A percentile compares a stretch with the other conserved stretches of the same genome.
phyloP scores from a whole-genome alignment of 2,888 invertebrate genomes.

The Dolomedes plantarius region DNA sequence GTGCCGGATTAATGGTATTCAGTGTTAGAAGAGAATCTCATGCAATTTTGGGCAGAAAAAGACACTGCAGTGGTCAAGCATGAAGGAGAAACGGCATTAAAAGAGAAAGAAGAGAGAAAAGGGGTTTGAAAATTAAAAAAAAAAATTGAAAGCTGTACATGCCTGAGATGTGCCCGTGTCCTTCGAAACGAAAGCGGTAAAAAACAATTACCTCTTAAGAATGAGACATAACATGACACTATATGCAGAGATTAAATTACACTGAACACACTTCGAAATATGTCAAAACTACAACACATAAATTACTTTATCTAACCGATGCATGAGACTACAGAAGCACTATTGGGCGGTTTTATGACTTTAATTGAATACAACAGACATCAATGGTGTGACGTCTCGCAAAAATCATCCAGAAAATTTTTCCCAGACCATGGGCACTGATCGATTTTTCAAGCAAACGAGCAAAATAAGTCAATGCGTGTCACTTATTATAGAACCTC shows the following conservation, averaged over 20 bases:
- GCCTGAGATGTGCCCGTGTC: slow-evolving; percentile 67
- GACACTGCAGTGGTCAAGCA: neutral
- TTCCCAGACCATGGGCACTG: too few relatives aligned
- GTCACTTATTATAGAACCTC: too few relatives aligned
- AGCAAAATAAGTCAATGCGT: too few relatives aligned
- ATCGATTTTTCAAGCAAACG: too few relatives aligned
- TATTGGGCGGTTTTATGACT: too few relatives aligned
- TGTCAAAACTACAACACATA: neutral
- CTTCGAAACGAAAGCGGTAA: slow-evolving; percentile 66
- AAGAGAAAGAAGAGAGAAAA: slow-evolving; percentile 19
- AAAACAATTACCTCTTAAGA: slow-evolving; percentile 38
- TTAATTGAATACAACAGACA: too few relatives aligned
- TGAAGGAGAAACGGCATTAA: neutral
- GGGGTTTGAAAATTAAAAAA: slow-evolving; percentile 71
- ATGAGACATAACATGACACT: slow-evolving; percentile 13
- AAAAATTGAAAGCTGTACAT: slow-evolving; percentile 66
- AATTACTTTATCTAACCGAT: neutral
- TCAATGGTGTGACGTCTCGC: too few relatives aligned
- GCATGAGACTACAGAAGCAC: neutral
- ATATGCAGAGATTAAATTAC: neutral
- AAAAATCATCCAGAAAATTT: too few relatives aligned
- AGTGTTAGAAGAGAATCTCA: slow-evolving; percentile 6
- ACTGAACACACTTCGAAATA: neutral
- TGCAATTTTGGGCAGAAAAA: neutral
- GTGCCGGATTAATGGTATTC: too few relatives aligned